These are phyloP conservation scores for Plecturocebus donacophilus DNA, from an alignment of 2,113 vertebrate species.

Conservation along the genomic window DNA sequence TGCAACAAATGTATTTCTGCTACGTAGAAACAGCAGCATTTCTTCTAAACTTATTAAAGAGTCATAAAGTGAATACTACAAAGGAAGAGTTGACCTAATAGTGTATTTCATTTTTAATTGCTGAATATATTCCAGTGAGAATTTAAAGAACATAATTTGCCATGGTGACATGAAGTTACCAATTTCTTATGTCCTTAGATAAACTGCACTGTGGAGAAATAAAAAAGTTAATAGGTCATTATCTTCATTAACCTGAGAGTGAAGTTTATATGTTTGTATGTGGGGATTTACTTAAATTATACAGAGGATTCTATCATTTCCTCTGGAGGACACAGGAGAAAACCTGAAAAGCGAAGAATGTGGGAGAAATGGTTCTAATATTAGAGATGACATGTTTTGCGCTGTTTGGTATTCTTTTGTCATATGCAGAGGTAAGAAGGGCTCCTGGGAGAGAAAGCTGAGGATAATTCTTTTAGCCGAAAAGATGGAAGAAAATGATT, in stretches of 20 bases:
- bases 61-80: accelerated
- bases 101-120: constrained; percentile 46
- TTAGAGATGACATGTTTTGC: background rate
- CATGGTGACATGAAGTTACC: background rate
- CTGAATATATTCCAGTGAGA: constrained; percentile 17
- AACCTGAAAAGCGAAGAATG: background rate
- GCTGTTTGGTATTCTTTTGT: background rate
- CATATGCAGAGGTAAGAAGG: background rate
- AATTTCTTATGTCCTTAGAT: constrained; percentile 8
- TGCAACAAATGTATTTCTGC: background rate
- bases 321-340: background rate
- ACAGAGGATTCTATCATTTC: background rate
- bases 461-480: background rate
- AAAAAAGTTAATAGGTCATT: constrained; percentile 23
- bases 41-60: background rate
- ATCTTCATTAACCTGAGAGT: constrained; percentile 47
- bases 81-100: background rate
- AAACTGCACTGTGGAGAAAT: background rate
- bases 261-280: background rate
- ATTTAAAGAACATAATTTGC: constrained; percentile 33
- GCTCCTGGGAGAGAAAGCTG: background rate
- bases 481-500: background rate
- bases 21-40: accelerated
- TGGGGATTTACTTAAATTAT: background rate
- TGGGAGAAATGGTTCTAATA: background rate